Evolutionary conservation across 2,888 invertebrate genomes (phyloP), one percentile per base, ranked within the genome.

Genomic region (Busseola fusca): DNA sequence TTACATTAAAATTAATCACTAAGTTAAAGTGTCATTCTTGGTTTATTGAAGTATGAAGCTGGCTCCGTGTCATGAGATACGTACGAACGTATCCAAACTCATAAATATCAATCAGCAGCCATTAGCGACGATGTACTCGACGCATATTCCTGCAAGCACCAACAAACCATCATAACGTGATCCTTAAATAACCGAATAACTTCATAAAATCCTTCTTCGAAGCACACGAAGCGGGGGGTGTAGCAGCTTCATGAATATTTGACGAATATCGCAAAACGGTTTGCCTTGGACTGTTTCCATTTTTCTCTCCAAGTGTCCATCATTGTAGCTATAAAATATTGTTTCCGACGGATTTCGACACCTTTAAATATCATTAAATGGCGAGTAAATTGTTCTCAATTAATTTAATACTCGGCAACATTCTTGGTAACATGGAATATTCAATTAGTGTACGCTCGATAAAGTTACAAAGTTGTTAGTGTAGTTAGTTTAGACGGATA

Each of bases 61-160:
- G 83, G 79, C 86, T 72, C 57, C 78, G 72, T 87, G 89, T 88
- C 87, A 92, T 90, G 84, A 87, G 89, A 92, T 91, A 90, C 84
- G 68, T 76, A 87, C 83, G 80, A 81, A 87, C 88, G 87, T 89
- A 91, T 91, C 87, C 87, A 88, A 91, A 91, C 88, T 88, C 92
- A 92, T 93, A 93, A 92, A 93, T 93, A 93, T 92, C 92, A 93
- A 93, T 93, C 91, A 92, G 27, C 57, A 27, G 59, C 76, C 81
- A 86, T 86, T 86, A 86, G 72, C 79, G 52, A 72, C 75, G 66
- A 84, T 79, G 81, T 83, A 81, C 79, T 72, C 70, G 66, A 83
- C 86, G 84, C 83, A 87, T 85, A 86, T 83, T 83, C 81, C 82
- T 87, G 87, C 84, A 87, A 85, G 80, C 82, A 75, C 74, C 79